Conservation (phyloP, 2,113 vertebrate species). For the Pterocles orientalis region DNA sequence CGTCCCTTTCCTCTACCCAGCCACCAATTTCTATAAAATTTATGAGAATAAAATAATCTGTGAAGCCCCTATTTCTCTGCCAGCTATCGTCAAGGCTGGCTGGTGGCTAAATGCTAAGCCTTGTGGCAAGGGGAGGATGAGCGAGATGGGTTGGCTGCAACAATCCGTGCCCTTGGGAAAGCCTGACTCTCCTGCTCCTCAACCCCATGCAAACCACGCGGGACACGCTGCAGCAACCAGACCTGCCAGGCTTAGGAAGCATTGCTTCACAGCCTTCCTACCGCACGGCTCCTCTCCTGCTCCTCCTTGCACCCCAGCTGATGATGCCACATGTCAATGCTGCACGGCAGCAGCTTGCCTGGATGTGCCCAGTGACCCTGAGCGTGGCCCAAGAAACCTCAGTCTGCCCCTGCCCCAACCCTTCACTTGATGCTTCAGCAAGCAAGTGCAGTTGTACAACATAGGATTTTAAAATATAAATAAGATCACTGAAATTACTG, state of each 20-base stretch:
- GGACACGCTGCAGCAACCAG: neutral
- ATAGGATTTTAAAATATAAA: neutral
- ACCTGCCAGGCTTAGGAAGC: neutral
- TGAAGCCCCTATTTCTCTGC: neutral
- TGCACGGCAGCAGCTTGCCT: neutral
- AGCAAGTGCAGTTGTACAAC: neutral
- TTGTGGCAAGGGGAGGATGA: neutral
- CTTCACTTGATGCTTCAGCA: neutral
- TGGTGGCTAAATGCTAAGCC: neutral
- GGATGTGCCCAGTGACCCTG: neutral
- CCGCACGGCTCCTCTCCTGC: rapidly evolving
- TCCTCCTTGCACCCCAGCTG: neutral
- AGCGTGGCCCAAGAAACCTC: neutral
- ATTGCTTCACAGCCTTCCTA: rapidly evolving
- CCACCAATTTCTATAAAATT: neutral
- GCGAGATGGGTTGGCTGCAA: rapidly evolving
- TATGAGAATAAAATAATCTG: neutral
- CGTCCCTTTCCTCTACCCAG: neutral
- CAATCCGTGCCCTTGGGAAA: neutral
- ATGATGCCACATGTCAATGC: too few relatives aligned
- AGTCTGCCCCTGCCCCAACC: neutral
- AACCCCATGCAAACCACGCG: too few relatives aligned
- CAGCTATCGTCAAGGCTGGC: neutral
- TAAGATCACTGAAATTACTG: neutral
- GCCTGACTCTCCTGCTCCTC: neutral